Evolutionary conservation across 2,888 invertebrate genomes (phyloP).

Genomic region (Cotesia congregata): DNA sequence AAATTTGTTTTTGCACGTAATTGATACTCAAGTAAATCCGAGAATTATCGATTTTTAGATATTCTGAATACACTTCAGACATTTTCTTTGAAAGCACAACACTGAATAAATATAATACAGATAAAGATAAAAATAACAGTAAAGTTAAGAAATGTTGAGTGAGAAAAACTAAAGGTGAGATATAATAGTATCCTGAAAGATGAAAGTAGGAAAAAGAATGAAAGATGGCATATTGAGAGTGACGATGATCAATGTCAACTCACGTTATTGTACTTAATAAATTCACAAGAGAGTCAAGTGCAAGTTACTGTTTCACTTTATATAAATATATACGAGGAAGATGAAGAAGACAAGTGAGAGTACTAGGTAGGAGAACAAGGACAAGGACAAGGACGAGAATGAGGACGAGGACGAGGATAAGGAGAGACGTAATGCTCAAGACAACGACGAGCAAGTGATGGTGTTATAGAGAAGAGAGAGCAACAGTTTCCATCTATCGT

Average conservation of each 20-base stretch:
- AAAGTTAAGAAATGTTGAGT: not conserved
- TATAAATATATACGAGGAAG: conserved; percentile 4
- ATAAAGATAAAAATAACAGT: not conserved
- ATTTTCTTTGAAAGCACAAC: not conserved
- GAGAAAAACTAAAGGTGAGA: not conserved
- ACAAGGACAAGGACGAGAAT: not conserved
- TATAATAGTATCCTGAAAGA: not conserved
- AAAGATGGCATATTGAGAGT: conserved; percentile 23
- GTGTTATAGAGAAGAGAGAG: conserved; percentile 37
- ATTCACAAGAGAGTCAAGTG: conserved; percentile 22
- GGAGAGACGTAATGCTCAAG: not conserved
- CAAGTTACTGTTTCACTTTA: conserved; percentile 29
- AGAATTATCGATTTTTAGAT: conserved; percentile 21
- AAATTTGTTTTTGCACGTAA: conserved; percentile 24
- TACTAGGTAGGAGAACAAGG: not conserved
- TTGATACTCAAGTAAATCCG: conserved; percentile 25
- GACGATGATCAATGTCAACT: conserved; percentile 35
- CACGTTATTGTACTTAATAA: conserved; percentile 23
- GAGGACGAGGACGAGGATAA: not conserved
- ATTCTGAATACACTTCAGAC: conserved; percentile 3
- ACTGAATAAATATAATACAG: not conserved
- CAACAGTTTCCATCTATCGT: conserved; percentile 57
- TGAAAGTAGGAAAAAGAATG: conserved; percentile 6
- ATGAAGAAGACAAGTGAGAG: not conserved
- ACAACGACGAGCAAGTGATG: not conserved